phyloP scores from a whole-genome alignment of 2,888 invertebrate species.

The Pyrgus malvae region DNA sequence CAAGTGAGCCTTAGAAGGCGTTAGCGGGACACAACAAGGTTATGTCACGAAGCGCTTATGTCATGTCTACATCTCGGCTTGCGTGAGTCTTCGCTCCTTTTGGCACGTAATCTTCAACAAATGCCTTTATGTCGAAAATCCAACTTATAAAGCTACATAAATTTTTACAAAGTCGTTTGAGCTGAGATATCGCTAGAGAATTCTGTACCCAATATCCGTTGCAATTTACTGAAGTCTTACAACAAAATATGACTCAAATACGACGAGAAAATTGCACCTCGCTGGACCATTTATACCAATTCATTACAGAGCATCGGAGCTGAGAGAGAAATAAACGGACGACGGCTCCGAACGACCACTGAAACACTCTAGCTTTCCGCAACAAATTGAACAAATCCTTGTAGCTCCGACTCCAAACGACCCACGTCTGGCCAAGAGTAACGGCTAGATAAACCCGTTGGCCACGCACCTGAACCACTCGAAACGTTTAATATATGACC shows the following conservation, averaged over 20 bases:
- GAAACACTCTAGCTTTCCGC: slow-evolving; percentile 31
- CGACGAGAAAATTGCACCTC: slow-evolving; percentile 8
- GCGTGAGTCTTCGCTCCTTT: slow-evolving; percentile 10
- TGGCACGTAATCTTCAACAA: slow-evolving; percentile 3
- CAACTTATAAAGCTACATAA: background rate
- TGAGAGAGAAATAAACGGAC: slow-evolving; percentile 28
- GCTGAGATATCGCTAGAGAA: slow-evolving; percentile 2
- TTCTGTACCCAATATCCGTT: background rate
- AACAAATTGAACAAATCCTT: slow-evolving; percentile 51
- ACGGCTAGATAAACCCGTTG: slow-evolving; percentile 61
- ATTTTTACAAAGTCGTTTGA: background rate
- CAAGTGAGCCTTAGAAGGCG: slow-evolving; percentile 11
- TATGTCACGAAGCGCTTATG: slow-evolving; percentile 12
- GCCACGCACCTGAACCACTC: slow-evolving; percentile 60
- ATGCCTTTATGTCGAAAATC: background rate
- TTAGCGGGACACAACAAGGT: slow-evolving; percentile 13
- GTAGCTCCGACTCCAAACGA: slow-evolving; percentile 49
- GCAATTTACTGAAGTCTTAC: slow-evolving; percentile 8
- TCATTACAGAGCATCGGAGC: slow-evolving; percentile 5
- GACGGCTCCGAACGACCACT: slow-evolving; percentile 31
- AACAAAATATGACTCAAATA: slow-evolving; percentile 5
- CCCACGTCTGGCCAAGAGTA: slow-evolving; percentile 57
- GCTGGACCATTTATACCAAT: slow-evolving; percentile 27
- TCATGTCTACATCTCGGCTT: slow-evolving; percentile 13
- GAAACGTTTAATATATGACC: slow-evolving; percentile 37